Conservation (phyloP, 2,888 invertebrate genomes). For the Clistopyga incitator region DNA sequence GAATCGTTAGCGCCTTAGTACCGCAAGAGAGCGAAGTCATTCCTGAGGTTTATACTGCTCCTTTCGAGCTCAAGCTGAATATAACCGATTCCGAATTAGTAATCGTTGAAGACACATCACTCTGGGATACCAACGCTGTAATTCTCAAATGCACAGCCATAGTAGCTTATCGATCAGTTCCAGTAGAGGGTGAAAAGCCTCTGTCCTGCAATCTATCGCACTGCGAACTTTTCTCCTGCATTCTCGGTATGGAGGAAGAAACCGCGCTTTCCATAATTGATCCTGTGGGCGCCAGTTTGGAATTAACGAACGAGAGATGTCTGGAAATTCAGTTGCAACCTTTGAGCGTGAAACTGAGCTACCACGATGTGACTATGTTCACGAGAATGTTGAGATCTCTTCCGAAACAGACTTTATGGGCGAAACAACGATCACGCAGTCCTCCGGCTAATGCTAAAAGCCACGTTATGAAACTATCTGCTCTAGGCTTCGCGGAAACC, state of each 20-base stretch:
- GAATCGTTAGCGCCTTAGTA: slow-evolving; percentile 64
- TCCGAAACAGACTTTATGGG: slow-evolving; percentile 91
- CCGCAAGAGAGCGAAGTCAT: slow-evolving; percentile 69
- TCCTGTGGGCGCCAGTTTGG: slow-evolving; percentile 93
- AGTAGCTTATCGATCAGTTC: slow-evolving; percentile 90
- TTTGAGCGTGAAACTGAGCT: slow-evolving; percentile 94
- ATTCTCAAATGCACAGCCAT: slow-evolving; percentile 97
- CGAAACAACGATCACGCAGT: slow-evolving; percentile 82
- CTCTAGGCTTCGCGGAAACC: slow-evolving; percentile 88
- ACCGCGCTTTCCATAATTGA: slow-evolving; percentile 98
- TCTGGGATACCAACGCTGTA: slow-evolving; percentile 96
- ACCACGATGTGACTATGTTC: slow-evolving; percentile 97
- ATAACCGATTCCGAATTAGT: slow-evolving; percentile 98
- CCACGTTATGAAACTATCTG: slow-evolving; percentile 85
- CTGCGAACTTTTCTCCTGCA: slow-evolving; percentile 97
- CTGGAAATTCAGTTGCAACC: slow-evolving; percentile 89
- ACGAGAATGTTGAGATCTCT: slow-evolving; percentile 94
- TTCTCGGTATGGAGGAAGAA: slow-evolving; percentile 95
- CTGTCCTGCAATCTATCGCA: slow-evolving; percentile 95
- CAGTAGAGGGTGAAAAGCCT: slow-evolving; percentile 89
- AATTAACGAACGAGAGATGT: slow-evolving; percentile 85
- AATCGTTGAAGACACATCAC: slow-evolving; percentile 95
- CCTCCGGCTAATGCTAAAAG: slow-evolving; percentile 76
- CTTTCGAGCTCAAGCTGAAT: slow-evolving; percentile 95
- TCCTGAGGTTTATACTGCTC: slow-evolving; percentile 78